Percentiles rank a stretch among this genome's conserved stretches.
Conservation (phyloP, 1,140 invertebrate species). For the Heliconius hermathena region DNA sequence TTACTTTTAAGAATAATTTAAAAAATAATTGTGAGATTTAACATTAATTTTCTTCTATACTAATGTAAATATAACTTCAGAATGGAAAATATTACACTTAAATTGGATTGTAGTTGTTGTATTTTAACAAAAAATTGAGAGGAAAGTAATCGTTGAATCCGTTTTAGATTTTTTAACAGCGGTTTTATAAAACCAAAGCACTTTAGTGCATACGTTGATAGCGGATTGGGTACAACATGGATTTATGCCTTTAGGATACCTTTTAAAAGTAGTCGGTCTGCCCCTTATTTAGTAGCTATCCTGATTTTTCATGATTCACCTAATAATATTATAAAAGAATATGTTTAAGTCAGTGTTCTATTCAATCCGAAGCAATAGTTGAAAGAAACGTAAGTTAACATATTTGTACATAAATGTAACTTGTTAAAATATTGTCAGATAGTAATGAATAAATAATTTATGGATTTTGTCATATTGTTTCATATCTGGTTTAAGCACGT, state of each 20-base stretch:
- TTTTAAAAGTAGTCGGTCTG: neutral
- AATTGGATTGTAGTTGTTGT: slow-evolving; percentile 28
- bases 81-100: slow-evolving; percentile 18
- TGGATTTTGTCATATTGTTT: slow-evolving; percentile 69
- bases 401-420: slow-evolving; percentile 73
- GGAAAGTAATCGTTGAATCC: slow-evolving; percentile 20
- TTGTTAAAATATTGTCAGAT: slow-evolving; percentile 76
- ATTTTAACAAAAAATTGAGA: slow-evolving; percentile 32
- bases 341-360: slow-evolving; percentile 13
- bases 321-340: neutral
- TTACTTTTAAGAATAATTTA: neutral
- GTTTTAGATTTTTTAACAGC: slow-evolving; percentile 28
- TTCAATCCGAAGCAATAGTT: slow-evolving; percentile 24
- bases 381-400: slow-evolving; percentile 38
- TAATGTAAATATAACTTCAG: slow-evolving; percentile 47
- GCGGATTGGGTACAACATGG: slow-evolving; percentile 31
- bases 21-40: slow-evolving; percentile 44
- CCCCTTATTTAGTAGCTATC: neutral
- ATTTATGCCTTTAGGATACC: neutral
- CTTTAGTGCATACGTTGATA: slow-evolving; percentile 16
- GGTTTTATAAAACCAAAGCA: slow-evolving; percentile 29
- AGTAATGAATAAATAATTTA: slow-evolving; percentile 78
- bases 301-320: neutral
- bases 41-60: slow-evolving; percentile 38
- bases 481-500: slow-evolving; percentile 6